These are phyloP conservation scores for Hippasteria phrygiana DNA, from an alignment of 53 echinoderm and acorn worm species.

Conservation along the genomic window DNA sequence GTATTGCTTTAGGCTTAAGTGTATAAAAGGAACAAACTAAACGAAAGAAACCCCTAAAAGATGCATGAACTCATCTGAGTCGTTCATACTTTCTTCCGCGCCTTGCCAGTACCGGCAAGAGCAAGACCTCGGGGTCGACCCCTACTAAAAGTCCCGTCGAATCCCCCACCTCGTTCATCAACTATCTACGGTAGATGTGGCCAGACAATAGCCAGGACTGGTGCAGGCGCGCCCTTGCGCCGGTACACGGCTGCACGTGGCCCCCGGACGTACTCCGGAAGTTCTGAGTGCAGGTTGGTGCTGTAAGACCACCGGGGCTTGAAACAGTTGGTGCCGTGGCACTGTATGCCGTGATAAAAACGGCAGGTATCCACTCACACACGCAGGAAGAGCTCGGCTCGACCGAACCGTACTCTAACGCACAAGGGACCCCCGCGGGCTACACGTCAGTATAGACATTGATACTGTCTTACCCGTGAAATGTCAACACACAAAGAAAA, in stretches of 20 bases:
- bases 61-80: neutral
- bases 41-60: too few relatives aligned
- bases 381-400: neutral
- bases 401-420: neutral
- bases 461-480: conserved; percentile 10
- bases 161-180: conserved; percentile 50
- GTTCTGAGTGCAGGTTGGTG: neutral
- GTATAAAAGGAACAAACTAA: too few relatives aligned
- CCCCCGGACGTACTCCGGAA: conserved; percentile 19
- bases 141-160: conserved; percentile 48
- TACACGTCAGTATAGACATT: conserved; percentile 8
- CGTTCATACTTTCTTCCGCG: neutral
- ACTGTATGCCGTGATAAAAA: neutral
- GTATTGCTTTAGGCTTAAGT: too few relatives aligned
- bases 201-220: conserved; percentile 17
- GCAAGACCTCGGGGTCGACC: neutral
- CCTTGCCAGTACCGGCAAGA: neutral
- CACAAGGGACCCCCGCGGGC: conserved; percentile 20
- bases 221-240: neutral
- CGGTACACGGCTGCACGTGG: conserved; percentile 19
- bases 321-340: neutral
- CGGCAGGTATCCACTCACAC: neutral
- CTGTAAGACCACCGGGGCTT: neutral
- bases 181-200: conserved; percentile 48
- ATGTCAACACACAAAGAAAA: conserved; percentile 17